A percentile compares a stretch with the other conserved stretches of the same genome.
These are phyloP conservation scores for Actinernus sp. DNA, from an alignment of 92 coral and sea anemone genomes.

Conservation along the genomic window DNA sequence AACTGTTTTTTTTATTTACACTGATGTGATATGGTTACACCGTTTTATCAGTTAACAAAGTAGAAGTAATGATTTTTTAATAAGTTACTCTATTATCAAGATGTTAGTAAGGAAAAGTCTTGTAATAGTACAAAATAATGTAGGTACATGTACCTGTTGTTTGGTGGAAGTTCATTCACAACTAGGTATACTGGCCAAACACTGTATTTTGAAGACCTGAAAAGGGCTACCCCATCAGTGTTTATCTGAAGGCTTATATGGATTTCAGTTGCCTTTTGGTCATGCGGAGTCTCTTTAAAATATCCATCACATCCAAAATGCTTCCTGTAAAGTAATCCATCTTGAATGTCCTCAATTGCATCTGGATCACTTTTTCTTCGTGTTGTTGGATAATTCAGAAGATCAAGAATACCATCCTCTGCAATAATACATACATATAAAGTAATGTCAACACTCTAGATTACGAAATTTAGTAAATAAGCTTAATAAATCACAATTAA, in stretches of 20 bases:
- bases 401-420: slow-evolving; percentile 57
- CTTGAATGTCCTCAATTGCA: slow-evolving; percentile 68
- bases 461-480: too few relatives aligned
- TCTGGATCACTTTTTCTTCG: slow-evolving; percentile 43
- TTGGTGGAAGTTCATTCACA: slow-evolving; percentile 63
- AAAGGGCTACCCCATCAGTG: slow-evolving; percentile 71
- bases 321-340: slow-evolving; percentile 56
- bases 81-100: too few relatives aligned
- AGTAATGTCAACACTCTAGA: not conserved
- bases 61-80: too few relatives aligned
- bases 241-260: slow-evolving; percentile 61
- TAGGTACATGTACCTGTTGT: slow-evolving; percentile 57
- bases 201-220: slow-evolving; percentile 64
- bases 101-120: too few relatives aligned
- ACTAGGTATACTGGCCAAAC: slow-evolving; percentile 73
- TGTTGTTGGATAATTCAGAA: slow-evolving; percentile 44
- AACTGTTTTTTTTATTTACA: too few relatives aligned
- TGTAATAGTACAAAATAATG: too few relatives aligned
- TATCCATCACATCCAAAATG: slow-evolving; percentile 63
- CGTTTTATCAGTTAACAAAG: too few relatives aligned
- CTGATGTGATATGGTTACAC: too few relatives aligned
- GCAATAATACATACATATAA: not conserved
- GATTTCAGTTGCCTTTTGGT: slow-evolving; percentile 42
- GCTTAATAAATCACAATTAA: not conserved
- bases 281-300: slow-evolving; percentile 51